Conservation (phyloP, 2,113 vertebrate genomes). For the Dicrurus megarhynchus region DNA sequence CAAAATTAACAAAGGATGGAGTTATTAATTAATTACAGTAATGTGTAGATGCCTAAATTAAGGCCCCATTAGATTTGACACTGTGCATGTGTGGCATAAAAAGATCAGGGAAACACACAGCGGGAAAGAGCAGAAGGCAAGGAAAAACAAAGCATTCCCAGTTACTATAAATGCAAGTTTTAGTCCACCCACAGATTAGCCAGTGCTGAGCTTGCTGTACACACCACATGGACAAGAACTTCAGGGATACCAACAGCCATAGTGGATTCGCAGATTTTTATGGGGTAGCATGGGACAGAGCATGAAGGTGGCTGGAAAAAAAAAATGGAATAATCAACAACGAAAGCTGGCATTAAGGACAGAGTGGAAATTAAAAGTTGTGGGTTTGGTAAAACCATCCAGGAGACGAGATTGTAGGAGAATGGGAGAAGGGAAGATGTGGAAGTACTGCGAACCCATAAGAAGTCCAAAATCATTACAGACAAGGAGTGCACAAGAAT, state of each 20-base stretch:
- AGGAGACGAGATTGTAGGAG: not conserved
- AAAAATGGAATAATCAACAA: not conserved
- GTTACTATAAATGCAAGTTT: not conserved
- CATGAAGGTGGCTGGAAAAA: not conserved
- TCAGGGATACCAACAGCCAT: not conserved
- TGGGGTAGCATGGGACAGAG: not conserved
- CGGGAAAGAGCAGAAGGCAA: not conserved
- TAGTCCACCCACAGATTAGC: not conserved
- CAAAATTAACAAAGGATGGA: conserved; percentile 39
- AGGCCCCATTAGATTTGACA: not conserved
- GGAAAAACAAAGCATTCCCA: not conserved
- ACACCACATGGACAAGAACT: not conserved
- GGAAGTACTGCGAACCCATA: not conserved
- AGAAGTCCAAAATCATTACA: not conserved
- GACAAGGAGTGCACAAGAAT: not conserved
- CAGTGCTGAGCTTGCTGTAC: not conserved
- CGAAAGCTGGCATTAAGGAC: not conserved
- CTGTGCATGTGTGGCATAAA: not conserved
- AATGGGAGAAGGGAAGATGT: not conserved
- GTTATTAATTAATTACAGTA: conserved; percentile 46
- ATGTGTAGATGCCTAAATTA: not conserved
- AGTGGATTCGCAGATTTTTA: not conserved
- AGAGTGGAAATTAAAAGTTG: not conserved
- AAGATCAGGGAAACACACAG: conserved; percentile 1
- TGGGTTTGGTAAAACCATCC: not conserved